These are phyloP conservation scores for Cyprinodon variegatus DNA, from an alignment of 2,113 vertebrate genomes.

Conservation along the genomic window DNA sequence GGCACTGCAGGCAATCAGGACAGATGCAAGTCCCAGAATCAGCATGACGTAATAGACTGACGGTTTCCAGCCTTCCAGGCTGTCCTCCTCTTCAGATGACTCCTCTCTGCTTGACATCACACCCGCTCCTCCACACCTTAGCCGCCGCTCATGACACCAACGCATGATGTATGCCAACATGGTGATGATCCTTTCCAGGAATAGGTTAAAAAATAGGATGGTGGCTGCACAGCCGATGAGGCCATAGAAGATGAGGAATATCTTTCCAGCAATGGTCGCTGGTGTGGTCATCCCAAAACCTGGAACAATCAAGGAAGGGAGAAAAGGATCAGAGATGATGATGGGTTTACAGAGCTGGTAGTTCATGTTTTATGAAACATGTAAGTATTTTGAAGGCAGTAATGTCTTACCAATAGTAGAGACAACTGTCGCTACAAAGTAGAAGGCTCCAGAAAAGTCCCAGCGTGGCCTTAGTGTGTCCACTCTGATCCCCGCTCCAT, in stretches of 20 bases:
- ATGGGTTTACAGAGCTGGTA: background rate
- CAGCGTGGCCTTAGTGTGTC: conserved; percentile 80
- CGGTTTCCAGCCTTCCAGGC: conserved; percentile 82
- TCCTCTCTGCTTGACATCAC: conserved; percentile 58
- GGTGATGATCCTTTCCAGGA: conserved; percentile 84
- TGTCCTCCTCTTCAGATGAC: conserved; percentile 70
- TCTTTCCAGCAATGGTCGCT: conserved; percentile 79
- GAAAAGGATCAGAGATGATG: conserved; percentile 1
- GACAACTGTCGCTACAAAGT: conserved; percentile 82
- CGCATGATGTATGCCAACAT: conserved; percentile 84
- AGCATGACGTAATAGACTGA: conserved; percentile 84
- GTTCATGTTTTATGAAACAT: background rate
- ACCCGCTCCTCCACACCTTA: conserved; percentile 63
- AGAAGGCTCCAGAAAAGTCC: conserved; percentile 84
- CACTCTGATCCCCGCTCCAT: conserved; percentile 77
- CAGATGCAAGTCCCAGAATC: conserved; percentile 78
- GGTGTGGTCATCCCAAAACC: conserved; percentile 85
- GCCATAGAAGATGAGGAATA: conserved; percentile 84
- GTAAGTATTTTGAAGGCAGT: background rate
- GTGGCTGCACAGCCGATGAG: conserved; percentile 82
- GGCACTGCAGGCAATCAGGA: conserved; percentile 80
- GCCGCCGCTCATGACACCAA: conserved; percentile 78
- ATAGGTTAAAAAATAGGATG: conserved; percentile 85
- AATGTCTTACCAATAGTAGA: conserved; percentile 80
- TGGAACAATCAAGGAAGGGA: conserved; percentile 35